A percentile compares a stretch with the other conserved stretches of the same genome.
phyloP scores from a whole-genome alignment of 2,797 vertebrate genomes.

The Poecilia wingei region DNA sequence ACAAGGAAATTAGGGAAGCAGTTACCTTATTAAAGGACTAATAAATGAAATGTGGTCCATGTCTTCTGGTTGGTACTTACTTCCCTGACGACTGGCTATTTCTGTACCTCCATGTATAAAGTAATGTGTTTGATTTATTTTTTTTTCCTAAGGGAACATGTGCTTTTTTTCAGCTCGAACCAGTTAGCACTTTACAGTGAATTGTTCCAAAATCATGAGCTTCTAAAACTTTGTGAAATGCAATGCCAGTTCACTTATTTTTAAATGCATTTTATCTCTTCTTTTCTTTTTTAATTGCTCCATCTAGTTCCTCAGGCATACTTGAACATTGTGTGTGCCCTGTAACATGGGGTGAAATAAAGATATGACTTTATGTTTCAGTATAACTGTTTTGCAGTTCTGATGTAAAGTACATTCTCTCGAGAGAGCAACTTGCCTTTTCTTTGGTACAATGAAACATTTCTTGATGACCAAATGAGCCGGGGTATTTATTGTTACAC shows the following conservation, averaged over 20 bases:
- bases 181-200: conserved; percentile 83
- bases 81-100: conserved; percentile 73
- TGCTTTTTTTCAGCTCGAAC: conserved; percentile 75
- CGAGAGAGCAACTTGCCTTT: conserved; percentile 69
- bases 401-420: conserved; percentile 74
- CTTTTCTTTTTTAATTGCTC: conserved; percentile 51
- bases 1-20: conserved; percentile 81
- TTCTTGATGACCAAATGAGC: conserved; percentile 77
- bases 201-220: conserved; percentile 83
- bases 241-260: conserved; percentile 81
- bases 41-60: conserved; percentile 81
- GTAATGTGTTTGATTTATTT: conserved; percentile 63
- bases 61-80: conserved; percentile 84
- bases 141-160: conserved; percentile 75
- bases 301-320: conserved; percentile 79
- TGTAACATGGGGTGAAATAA: conserved; percentile 77
- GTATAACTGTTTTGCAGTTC: conserved; percentile 69
- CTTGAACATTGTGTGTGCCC: conserved; percentile 81
- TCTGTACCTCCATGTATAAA: conserved; percentile 78
- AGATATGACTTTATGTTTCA: conserved; percentile 76
- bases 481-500: conserved; percentile 75
- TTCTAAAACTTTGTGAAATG: conserved; percentile 80
- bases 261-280: conserved; percentile 81
- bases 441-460: conserved; percentile 77
- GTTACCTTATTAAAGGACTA: conserved; percentile 87